Evolutionary conservation across 2,888 invertebrate genomes (phyloP).

Genomic region (Chalcosyrphus nemorum): DNA sequence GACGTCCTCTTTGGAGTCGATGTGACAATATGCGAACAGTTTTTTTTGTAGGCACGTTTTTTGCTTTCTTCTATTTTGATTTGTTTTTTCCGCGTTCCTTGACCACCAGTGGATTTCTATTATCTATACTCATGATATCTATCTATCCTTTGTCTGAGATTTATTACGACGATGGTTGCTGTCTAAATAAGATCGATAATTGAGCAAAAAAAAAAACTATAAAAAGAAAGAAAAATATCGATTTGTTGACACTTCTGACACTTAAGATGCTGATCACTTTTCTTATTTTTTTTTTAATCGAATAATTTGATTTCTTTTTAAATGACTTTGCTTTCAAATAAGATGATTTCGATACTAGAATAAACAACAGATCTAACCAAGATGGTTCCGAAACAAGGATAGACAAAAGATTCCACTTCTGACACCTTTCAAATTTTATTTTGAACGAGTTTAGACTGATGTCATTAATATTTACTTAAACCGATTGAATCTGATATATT

Average conservation of each 20-base stretch:
- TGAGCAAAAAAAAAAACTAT: not conserved
- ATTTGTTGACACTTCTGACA: not conserved
- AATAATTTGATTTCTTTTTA: not conserved
- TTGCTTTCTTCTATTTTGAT: constrained; percentile 11
- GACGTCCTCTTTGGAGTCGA: not conserved
- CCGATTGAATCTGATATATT: too few relatives aligned
- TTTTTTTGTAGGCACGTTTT: too few relatives aligned
- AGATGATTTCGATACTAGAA: too few relatives aligned
- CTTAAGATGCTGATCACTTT: not conserved
- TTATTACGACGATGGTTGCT: not conserved
- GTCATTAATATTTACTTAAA: too few relatives aligned
- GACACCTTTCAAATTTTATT: too few relatives aligned
- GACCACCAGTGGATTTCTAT: not conserved
- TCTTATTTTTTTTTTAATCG: not conserved
- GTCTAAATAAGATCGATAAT: not conserved
- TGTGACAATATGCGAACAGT: constrained; percentile 41
- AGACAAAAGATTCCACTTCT: too few relatives aligned
- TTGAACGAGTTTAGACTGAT: too few relatives aligned
- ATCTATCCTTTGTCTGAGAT: constrained; percentile 9
- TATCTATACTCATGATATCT: constrained; percentile 21
- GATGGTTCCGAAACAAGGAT: too few relatives aligned
- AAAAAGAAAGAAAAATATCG: not conserved
- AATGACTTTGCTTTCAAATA: too few relatives aligned
- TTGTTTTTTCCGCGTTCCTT: constrained; percentile 31
- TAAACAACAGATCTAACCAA: too few relatives aligned